Base-by-base conservation (phyloP, 2,113 vertebrate species). In the Pao palembangensis region DNA sequence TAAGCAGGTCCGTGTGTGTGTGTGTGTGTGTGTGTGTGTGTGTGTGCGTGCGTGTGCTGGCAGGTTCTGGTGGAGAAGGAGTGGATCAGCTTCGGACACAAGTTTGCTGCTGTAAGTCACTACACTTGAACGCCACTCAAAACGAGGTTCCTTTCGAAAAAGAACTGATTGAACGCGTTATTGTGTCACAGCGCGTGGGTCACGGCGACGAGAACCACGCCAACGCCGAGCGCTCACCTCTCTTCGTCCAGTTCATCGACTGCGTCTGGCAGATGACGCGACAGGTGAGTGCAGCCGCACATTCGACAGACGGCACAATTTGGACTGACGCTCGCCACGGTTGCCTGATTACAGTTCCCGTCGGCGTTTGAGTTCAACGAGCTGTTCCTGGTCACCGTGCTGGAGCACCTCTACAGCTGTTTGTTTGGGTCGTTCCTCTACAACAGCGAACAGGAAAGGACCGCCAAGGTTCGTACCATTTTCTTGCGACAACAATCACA, bases 261-360 rank as follows among this genome's bases (percentile, higher is more conserved):
- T 98, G 97, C 63, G 97, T 99, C 41, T 98, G 97, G 97, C 97
- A 99, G 82, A 96, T 99, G 93, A 96, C 93, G 64, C 94, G 90
- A 77, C 96, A 98, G 94, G 97, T 98, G 73, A 88, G 17, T 8
- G 44, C 13, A 2, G 38, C 16, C 8, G 2, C 55, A 16, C 15
- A 4, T 12, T 6, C 16, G 34, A 31, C 8, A 6, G 5, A 1
- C 28, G 34, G 34, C 31, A 3, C 11, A 2, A 11, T 3, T 12
- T 53, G 31, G 31, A 38, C 34, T 12, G 8, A 38, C 34, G 10
- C 10, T 12, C 6, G 5, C 25, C 25, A 28, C 25, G 25, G 34
- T 38, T 3, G 10, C 34, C 34, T 3, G 34, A 38, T 38, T 38
- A 4, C 76, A 99, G 96, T 99, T 99, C 88, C 94, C 96, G 51